Evolutionary conservation across 2,888 invertebrate genomes (phyloP), one percentile per base, ranked within the genome.

Genomic region (Thereva unica): DNA sequence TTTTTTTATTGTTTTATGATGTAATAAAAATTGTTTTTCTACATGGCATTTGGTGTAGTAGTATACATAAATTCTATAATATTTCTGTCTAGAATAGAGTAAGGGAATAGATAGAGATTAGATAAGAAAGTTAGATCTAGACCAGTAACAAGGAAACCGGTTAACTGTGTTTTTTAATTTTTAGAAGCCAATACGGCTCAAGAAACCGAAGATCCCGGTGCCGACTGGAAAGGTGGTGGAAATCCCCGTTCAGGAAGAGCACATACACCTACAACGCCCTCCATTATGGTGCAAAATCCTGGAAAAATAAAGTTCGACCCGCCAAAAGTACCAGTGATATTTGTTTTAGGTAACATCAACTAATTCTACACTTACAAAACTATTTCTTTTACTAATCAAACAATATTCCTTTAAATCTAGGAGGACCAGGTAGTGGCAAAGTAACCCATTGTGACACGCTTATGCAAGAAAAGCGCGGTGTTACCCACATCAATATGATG

Each of bases 401-500:
- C 37, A 52, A 10, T 50, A 54, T 66, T 50, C 67, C 66, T 71
- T 66, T 71, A 49, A 65, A 75, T 76, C 10, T 76, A 92, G 95
- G 97, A 76, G 97, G 97, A 71, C 97, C 97, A 71, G 97, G 96
- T 74, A 95, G 95, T 82, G 97, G 97, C 53, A 97, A 97, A 89
- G 96, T 97, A 84, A 97, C 97, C 76, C 96, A 97, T 81, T 97
- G 97, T 83, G 95, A 94, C 81, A 92, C 89, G 76, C 84, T 93
- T 76, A 91, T 91, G 87, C 90, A 92, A 82, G 93, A 94, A 82
- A 87, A 90, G 73, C 87, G 89, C 67, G 92, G 92, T 50, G 85
- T 93, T 63, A 89, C 89, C 55, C 94, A 94, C 82, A 92, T 94
- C 80, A 94, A 94, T 80, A 93, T 94, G 93, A 93, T 92, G 67